Base-by-base conservation (phyloP, 2,797 vertebrate genomes). In the Leptatherina wallacei region DNA sequence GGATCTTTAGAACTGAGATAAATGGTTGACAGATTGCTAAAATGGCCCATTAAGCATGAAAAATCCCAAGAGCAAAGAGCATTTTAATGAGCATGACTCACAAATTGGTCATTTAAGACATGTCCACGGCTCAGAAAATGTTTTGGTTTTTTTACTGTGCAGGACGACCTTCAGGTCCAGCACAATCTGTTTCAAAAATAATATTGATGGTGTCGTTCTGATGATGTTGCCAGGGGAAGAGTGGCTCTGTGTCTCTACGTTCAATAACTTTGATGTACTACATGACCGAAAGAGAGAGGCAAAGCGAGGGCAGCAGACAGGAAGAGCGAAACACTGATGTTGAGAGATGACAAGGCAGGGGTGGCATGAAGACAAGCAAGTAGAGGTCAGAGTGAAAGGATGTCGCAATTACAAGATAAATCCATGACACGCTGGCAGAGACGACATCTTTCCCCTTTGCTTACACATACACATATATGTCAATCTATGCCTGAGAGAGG, bases 81-180 rank as follows among this genome's bases (percentile, higher is more conserved):
- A 27, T 5, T 57, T 58, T 81, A 56, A 72, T 49, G 47, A 70
- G 40, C 61, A 65, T 56, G 54, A 88, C 54, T 71, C 78, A 85
- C 65, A 77, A 80, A 86, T 75, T 64, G 60, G 64, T 61, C 65
- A 42, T 82, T 90, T 69, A 78, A 64, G 32, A 52, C 56, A 70
- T 35, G 56, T 78, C 77, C 76, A 71, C 54, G 32, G 56, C 51
- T 47, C 42, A 47, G 42, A 47, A 47, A 47, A 47, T 38, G 10
- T 36, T 12, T 38, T 38, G 9, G 1, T 18, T 8, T 47, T 47
- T 47, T 44, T 20, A 47, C 18, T 3, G 2, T 47, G 47, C 55
- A 80, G 62, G 57, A 67, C 2, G 73, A 42, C 81, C 73, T 75
- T 73, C 47, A 78, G 57, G 58, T 85, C 74, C 80, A 60, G 76